Conservation (phyloP, 2,888 invertebrate genomes). For the Frankliniella fusca region DNA sequence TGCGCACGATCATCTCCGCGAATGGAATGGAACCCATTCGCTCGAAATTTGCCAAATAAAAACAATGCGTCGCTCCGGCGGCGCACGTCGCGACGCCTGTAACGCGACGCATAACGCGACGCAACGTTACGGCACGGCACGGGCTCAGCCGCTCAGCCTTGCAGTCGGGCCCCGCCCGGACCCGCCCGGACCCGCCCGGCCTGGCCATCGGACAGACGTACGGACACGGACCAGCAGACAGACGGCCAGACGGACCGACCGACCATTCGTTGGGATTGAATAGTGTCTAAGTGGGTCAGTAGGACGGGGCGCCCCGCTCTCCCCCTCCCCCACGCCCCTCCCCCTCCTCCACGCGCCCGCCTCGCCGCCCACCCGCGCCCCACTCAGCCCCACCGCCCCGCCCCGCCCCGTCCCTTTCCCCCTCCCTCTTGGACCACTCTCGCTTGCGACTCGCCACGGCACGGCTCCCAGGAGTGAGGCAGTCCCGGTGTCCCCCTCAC, state of each 20-base stretch:
- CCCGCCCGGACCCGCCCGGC: too few relatives aligned
- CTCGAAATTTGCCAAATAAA: neutral
- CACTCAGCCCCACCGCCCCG: slow-evolving; percentile 58
- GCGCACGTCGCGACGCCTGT: neutral
- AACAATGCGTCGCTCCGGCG: neutral
- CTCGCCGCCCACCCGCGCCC: slow-evolving; percentile 35
- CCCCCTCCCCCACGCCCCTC: slow-evolving; percentile 54
- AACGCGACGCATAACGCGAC: slow-evolving; percentile 4
- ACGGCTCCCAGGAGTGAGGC: slow-evolving; percentile 36
- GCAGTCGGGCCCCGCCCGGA: neutral
- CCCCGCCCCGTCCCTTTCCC: slow-evolving; percentile 54
- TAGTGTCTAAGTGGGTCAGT: slow-evolving; percentile 38
- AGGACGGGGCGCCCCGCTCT: slow-evolving; percentile 38
- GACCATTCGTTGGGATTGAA: slow-evolving; percentile 28
- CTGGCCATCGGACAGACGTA: neutral
- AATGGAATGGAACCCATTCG: neutral
- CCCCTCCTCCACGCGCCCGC: slow-evolving; percentile 59
- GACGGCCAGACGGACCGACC: neutral
- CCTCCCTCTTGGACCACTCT: slow-evolving; percentile 17
- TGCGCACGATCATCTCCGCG: too few relatives aligned
- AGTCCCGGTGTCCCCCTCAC: slow-evolving; percentile 29
- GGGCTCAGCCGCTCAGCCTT: neutral
- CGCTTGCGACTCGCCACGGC: slow-evolving; percentile 44
- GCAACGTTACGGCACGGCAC: slow-evolving; percentile 24
- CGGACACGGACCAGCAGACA: neutral